These are phyloP conservation scores for Noctua pronuba DNA, from an alignment of 2,888 invertebrate species.

Conservation along the genomic window DNA sequence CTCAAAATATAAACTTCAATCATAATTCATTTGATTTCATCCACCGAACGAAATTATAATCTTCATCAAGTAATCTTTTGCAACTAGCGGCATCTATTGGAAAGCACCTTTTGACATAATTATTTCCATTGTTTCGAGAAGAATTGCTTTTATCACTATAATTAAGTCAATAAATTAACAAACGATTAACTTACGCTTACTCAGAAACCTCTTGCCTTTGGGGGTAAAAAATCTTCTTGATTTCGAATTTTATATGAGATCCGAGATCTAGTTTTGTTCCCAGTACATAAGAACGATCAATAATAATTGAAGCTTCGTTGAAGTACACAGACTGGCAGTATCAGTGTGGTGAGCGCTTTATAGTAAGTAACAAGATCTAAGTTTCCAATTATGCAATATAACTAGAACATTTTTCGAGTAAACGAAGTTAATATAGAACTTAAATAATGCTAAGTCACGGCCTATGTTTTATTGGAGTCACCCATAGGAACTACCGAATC, in stretches of 20 bases:
- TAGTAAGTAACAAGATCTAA: neutral
- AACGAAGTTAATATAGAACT: too few relatives aligned
- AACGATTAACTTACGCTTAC: neutral
- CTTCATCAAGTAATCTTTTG: constrained; percentile 74
- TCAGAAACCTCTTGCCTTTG: too few relatives aligned
- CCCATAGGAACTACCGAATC: too few relatives aligned
- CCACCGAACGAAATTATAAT: constrained; percentile 65
- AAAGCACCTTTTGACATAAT: constrained; percentile 67
- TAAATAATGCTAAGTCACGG: too few relatives aligned
- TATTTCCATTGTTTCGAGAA: constrained; percentile 47
- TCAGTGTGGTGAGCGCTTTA: neutral
- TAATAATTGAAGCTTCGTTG: constrained; percentile 16
- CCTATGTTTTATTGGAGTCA: neutral
- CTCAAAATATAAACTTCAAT: constrained; percentile 66
- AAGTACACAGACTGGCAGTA: constrained; percentile 10
- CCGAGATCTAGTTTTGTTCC: constrained; percentile 22
- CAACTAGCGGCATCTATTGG: constrained; percentile 70
- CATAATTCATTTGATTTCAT: constrained; percentile 60
- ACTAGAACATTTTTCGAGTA: too few relatives aligned
- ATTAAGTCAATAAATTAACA: constrained; percentile 27
- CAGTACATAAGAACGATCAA: constrained; percentile 27
- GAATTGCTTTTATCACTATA: constrained; percentile 17
- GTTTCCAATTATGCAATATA: too few relatives aligned
- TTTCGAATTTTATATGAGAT: constrained; percentile 21
- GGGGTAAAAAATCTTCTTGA: constrained; percentile 6